phyloP scores from a whole-genome alignment of 2,888 invertebrate species.

The Dasysyrphus tricinctus region DNA sequence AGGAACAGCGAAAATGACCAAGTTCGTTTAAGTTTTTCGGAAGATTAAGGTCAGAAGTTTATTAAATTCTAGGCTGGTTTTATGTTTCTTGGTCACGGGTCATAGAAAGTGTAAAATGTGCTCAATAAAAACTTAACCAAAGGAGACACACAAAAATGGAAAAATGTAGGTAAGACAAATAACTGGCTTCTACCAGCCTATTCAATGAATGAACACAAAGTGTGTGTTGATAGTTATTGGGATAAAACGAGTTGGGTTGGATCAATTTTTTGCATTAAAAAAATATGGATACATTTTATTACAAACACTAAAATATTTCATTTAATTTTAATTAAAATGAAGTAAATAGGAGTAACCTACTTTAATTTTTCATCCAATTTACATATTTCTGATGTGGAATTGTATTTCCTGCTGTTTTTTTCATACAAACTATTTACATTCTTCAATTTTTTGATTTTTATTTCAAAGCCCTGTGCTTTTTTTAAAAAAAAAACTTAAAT shows the following conservation, averaged over 20 bases:
- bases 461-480: no score
- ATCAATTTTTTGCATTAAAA: no score
- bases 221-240: background rate
- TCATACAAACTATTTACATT: no score
- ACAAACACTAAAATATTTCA: no score
- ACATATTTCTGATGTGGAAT: no score
- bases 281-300: no score
- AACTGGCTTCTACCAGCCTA: background rate
- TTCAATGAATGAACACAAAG: background rate
- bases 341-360: no score
- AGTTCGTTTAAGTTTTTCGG: slow-evolving; percentile 27
- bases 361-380: no score
- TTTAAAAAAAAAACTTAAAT: no score
- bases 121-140: background rate
- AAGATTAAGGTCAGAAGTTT: slow-evolving; percentile 49
- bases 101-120: background rate
- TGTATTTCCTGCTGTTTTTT: no score
- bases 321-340: no score
- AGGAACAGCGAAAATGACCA: slow-evolving; percentile 27
- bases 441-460: no score
- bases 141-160: background rate
- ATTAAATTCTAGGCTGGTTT: slow-evolving; percentile 9
- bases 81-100: slow-evolving; percentile 6
- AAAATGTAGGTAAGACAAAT: background rate
- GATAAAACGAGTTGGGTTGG: background rate